Percentiles rank a stretch among this genome's conserved stretches.
These are phyloP conservation scores for Coptodon rendalli DNA, from an alignment of 2,113 vertebrate genomes.

Conservation along the genomic window DNA sequence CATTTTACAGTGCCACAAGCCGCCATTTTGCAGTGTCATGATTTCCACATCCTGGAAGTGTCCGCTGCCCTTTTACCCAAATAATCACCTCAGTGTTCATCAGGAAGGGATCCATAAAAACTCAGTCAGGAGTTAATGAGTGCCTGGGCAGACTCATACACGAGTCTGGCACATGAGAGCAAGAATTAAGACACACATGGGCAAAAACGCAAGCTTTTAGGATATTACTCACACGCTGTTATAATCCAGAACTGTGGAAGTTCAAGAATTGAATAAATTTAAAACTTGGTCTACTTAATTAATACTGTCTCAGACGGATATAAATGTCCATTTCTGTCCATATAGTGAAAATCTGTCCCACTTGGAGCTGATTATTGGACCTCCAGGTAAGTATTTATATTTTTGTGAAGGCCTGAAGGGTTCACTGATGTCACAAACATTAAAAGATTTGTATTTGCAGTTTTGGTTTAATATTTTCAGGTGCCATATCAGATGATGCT, in stretches of 20 bases:
- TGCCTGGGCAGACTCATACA: background rate
- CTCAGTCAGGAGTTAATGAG: background rate
- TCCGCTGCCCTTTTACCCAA: background rate
- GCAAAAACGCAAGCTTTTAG: background rate
- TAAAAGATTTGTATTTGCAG: background rate
- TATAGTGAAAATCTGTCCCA: background rate
- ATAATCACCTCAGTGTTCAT: background rate
- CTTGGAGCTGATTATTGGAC: background rate
- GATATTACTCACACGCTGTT: background rate
- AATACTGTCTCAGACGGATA: background rate
- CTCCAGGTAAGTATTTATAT: background rate
- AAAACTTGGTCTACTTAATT: background rate
- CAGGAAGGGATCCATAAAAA: background rate
- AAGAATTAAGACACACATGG: background rate
- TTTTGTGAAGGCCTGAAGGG: background rate
- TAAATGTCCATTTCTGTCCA: background rate
- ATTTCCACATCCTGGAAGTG: slow-evolving; percentile 12
- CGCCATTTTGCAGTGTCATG: background rate
- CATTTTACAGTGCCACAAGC: background rate
- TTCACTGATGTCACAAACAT: background rate
- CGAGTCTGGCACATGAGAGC: rapidly evolving
- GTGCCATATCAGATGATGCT: background rate
- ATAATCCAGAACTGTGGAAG: background rate
- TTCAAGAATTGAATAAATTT: background rate
- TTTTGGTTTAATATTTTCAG: background rate